Base-by-base conservation (phyloP, 2,797 vertebrate genomes). In the Urophycis tenuis region DNA sequence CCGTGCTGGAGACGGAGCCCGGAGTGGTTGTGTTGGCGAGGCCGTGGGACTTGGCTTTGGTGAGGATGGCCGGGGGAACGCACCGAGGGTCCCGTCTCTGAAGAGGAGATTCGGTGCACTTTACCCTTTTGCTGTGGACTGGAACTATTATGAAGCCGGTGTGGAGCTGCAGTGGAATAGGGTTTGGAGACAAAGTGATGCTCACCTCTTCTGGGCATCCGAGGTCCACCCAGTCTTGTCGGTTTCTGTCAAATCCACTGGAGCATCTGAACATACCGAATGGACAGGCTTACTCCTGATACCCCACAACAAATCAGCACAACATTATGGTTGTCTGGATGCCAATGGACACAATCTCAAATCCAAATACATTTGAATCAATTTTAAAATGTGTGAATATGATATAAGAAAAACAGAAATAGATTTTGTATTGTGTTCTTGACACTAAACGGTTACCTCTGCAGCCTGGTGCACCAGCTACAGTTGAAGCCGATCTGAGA, bases 401-500 rank as follows among this genome's bases (percentile, higher is more conserved):
- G 19, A 75, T 22, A 45, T 29, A 14, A 74, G n/a, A 72, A 35
- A 34, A 15, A 71, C 5, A 72, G 8, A 35, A 72, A 33, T 6
- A 33, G 32, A 69, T n/a, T n/a, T n/a, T n/a, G n/a, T n/a, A n/a
- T n/a, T n/a, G 74, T 12, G 22, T 33, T 5, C 4, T 22, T 53
- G 45, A 49, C 11, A 2, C 15, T 69, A 10, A 35, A 36, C 29
- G 17, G 71, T 25, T 35, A 99, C 96, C 97, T 97, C 92, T 95
- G 95, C 71, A 98, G 93, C 85, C 94, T 95, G 87, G 91, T 94
- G 86, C 97, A 99, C 97, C 97, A 99, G 87, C 95, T 98, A 92
- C 97, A 99, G 92, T 96, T 96, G 88, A 99, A 99, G 81, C 95
- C 95, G 78, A 97, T 99, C 87, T 96, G 95, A 83, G 97, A 93